Base-by-base conservation (phyloP, 2,797 vertebrate species). In the Syngnathus acus region DNA sequence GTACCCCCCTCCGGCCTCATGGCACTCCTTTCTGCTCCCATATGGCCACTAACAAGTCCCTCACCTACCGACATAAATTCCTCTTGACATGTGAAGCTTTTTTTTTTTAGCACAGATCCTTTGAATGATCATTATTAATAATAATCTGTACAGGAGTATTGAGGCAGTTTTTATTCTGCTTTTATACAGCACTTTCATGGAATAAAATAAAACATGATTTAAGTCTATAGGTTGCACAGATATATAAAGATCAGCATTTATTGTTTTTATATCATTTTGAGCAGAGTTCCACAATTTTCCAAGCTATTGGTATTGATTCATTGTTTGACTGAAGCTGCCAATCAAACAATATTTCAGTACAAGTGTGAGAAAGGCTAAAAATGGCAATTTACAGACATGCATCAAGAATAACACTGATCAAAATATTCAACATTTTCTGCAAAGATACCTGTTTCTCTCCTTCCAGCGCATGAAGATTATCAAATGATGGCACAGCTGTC, bases 11-110 rank as follows among this genome's bases (percentile, higher is more conserved):
- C 75, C 65, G 26, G 3, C 37, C 65, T 67, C 75, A 50, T 71
- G 72, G 66, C 77, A 74, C 76, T 78, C 70, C 71, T 72, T 59
- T 58, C 70, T 81, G 80, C 71, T 80, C 68, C 87, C 86, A 87
- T 83, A 84, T 88, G 87, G 82, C 78, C 75, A 54, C 75, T 83
- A 81, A 82, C 77, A 84, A 80, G 77, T 54, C 73, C 67, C 76
- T 75, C 71, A 72, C 71, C 74, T 9, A 64, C 55, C 59, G 74
- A 67, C 68, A 48, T 71, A 73, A 72, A n/a, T 72, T 72, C 67
- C 58, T 65, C 59, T 69, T 63, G 5, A 68, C 66, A 53, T 42
- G 39, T 17, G 21, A 37, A 6, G 13, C 16, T 61, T 43, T 43
- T 65, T 60, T 32, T 47, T 37, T 32, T 32, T 32, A 32, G 0